A percentile compares a stretch with the other conserved stretches of the same genome.
phyloP scores from a whole-genome alignment of 2,888 invertebrate genomes.

The Leptinotarsa rubiginosa region DNA sequence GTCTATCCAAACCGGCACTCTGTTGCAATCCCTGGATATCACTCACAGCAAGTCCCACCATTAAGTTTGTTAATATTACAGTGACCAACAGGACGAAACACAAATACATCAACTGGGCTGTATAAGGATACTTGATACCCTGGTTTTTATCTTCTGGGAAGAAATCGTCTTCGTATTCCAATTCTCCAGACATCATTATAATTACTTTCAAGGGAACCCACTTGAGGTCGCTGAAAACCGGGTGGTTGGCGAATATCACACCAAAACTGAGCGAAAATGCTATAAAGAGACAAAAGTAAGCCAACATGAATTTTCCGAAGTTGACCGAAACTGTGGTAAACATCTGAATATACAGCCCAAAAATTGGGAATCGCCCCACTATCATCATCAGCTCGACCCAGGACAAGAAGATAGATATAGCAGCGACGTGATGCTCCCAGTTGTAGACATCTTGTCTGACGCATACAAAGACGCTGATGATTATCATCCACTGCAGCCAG shows the following conservation, averaged over 20 bases:
- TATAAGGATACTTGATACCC: slow-evolving; percentile 70
- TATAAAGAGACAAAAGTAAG: slow-evolving; percentile 83
- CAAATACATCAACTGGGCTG: slow-evolving; percentile 81
- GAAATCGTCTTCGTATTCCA: slow-evolving; percentile 88
- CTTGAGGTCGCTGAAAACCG: slow-evolving; percentile 75
- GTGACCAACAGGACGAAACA: slow-evolving; percentile 84
- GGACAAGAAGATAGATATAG: slow-evolving; percentile 81
- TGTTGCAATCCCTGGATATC: slow-evolving; percentile 86
- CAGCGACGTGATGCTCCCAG: slow-evolving; percentile 87
- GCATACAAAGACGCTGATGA: slow-evolving; percentile 77
- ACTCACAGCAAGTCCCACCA: slow-evolving; percentile 88
- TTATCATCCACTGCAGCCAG: slow-evolving; percentile 84
- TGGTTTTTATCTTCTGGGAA: slow-evolving; percentile 69
- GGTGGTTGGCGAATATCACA: slow-evolving; percentile 83
- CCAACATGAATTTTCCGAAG: slow-evolving; percentile 83
- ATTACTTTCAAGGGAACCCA: slow-evolving; percentile 80
- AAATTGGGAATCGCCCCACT: slow-evolving; percentile 86
- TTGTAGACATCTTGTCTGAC: slow-evolving; percentile 65
- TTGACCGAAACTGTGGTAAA: slow-evolving; percentile 87
- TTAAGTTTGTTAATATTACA: slow-evolving; percentile 83
- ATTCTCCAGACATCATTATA: slow-evolving; percentile 90
- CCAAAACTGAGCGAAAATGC: slow-evolving; percentile 86
- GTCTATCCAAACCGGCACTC: slow-evolving; percentile 82
- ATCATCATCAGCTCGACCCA: slow-evolving; percentile 90
- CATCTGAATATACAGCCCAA: slow-evolving; percentile 89